phyloP scores from a whole-genome alignment of 2,797 vertebrate genomes.

The Crocidura indochinensis region DNA sequence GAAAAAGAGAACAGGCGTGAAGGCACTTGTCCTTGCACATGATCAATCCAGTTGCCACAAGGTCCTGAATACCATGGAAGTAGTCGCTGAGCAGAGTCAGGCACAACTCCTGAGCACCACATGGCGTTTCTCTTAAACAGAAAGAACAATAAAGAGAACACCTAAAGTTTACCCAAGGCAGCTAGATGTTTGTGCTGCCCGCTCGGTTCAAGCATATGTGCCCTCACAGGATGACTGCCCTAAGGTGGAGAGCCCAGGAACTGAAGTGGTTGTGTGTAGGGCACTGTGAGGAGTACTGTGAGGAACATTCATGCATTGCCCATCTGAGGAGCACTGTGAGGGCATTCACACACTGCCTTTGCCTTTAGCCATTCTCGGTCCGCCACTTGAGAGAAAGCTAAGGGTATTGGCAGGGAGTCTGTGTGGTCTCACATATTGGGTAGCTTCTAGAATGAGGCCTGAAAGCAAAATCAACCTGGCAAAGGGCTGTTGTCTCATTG shows the following conservation, averaged over 20 bases:
- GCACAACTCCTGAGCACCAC: too few species aligned
- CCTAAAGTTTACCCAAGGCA: neutral
- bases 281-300: too few species aligned
- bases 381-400: neutral
- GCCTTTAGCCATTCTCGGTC: neutral
- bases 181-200: too few species aligned
- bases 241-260: too few species aligned
- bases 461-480: conserved; percentile 40
- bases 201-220: too few species aligned
- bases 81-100: too few species aligned
- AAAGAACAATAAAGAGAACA: neutral
- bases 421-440: neutral
- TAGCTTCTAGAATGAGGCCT: neutral
- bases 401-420: neutral
- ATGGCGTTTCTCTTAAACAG: too few species aligned
- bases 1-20: too few species aligned
- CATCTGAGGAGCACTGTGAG: neutral
- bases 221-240: neutral
- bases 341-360: neutral
- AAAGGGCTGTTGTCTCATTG: neutral
- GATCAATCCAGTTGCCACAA: too few species aligned
- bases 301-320: neutral
- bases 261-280: too few species aligned
- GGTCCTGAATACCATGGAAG: too few species aligned
- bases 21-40: too few species aligned